phyloP scores from a whole-genome alignment of 2,797 vertebrate genomes.

The Antennarius maculatus region DNA sequence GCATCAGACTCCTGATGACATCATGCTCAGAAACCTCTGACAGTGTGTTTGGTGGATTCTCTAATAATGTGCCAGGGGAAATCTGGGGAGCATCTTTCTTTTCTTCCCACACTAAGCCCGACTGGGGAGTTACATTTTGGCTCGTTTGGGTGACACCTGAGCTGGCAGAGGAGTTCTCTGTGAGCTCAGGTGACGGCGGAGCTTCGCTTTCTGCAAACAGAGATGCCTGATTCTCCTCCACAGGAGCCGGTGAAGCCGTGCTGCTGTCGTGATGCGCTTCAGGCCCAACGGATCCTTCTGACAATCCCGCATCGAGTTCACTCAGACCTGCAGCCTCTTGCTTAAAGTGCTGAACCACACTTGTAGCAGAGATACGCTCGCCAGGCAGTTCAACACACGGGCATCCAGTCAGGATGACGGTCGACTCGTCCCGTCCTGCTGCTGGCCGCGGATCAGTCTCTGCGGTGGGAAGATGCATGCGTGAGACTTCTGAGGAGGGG shows the following conservation, averaged over 20 bases:
- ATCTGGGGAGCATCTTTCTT: conserved; percentile 26
- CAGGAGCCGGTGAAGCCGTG: neutral
- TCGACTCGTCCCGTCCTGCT: conserved; percentile 36
- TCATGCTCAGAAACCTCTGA: conserved; percentile 42
- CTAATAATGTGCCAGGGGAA: conserved; percentile 41
- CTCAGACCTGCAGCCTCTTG: conserved; percentile 29
- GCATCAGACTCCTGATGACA: conserved; percentile 55
- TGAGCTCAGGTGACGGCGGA: conserved; percentile 30
- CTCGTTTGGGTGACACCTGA: conserved; percentile 24
- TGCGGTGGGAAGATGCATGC: conserved; percentile 21
- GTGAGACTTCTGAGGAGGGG: conserved; percentile 32
- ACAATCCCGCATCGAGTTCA: conserved; percentile 35
- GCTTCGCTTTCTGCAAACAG: conserved; percentile 42
- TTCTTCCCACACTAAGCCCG: conserved; percentile 30
- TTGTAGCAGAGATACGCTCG: conserved; percentile 26
- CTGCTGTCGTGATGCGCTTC: conserved; percentile 19
- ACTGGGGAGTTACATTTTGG: conserved; percentile 13
- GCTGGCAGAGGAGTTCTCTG: conserved; percentile 44
- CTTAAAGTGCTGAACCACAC: conserved; percentile 29
- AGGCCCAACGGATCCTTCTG: conserved; percentile 35
- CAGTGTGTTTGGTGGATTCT: conserved; percentile 28
- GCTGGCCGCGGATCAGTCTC: conserved; percentile 30
- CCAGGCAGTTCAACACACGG: conserved; percentile 22
- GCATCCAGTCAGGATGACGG: conserved; percentile 19
- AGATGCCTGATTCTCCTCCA: conserved; percentile 33